Evolutionary conservation across 2,888 invertebrate genomes (phyloP).

Genomic region (Drosophila cognata): DNA sequence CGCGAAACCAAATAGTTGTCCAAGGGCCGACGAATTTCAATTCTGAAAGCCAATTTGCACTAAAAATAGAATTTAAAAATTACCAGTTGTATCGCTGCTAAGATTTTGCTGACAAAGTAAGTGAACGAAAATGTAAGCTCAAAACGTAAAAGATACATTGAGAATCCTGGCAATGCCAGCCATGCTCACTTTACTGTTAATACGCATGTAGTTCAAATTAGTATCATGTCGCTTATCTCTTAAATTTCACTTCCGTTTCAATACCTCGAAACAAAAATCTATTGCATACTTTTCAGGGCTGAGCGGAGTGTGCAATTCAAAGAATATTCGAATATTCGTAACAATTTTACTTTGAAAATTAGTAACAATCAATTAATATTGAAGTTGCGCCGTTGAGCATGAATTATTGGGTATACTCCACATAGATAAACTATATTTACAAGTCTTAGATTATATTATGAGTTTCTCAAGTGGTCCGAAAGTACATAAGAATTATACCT

Average conservation of each 20-base stretch:
- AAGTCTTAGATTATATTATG: background rate
- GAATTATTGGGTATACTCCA: background rate
- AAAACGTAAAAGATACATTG: background rate
- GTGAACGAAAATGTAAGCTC: background rate
- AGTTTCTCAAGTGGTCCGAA: background rate
- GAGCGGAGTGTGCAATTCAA: background rate
- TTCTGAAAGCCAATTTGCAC: conserved; percentile 1
- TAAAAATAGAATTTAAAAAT: background rate
- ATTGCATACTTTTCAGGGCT: background rate
- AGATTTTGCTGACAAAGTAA: background rate
- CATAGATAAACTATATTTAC: background rate
- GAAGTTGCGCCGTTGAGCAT: background rate
- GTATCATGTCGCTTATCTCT: background rate
- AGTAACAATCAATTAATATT: background rate
- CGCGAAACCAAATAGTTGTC: conserved; percentile 33
- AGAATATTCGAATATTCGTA: no score
- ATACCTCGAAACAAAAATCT: background rate
- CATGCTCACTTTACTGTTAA: background rate
- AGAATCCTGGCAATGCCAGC: background rate
- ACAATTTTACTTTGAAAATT: background rate
- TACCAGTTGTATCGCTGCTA: background rate
- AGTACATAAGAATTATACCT: background rate
- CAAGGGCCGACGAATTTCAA: conserved; percentile 23
- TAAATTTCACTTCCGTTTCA: background rate
- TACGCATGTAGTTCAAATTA: background rate